These are phyloP conservation scores for Stenotaenia linearis DNA, from an alignment of 2,888 invertebrate genomes.

Conservation along the genomic window DNA sequence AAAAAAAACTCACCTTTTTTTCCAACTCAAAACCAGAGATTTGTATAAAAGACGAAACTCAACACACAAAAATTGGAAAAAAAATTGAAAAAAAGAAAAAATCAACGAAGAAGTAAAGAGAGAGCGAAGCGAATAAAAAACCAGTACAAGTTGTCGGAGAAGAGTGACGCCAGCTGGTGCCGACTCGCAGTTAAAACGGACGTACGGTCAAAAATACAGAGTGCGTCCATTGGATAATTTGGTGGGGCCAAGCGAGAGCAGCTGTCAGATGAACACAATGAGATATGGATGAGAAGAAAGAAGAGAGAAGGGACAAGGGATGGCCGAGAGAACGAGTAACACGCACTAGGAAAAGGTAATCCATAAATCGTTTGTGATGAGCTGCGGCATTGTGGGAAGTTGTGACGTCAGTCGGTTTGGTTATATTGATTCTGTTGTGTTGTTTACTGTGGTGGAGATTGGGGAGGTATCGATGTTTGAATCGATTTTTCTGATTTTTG, in stretches of 20 bases:
- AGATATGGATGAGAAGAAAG: slow-evolving; percentile 6
- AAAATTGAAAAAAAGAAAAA: neutral
- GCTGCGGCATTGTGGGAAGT: neutral
- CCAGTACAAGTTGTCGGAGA: neutral
- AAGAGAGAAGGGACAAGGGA: neutral
- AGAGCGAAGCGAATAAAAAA: neutral
- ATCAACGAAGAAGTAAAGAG: neutral
- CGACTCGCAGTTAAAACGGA: slow-evolving; percentile 7
- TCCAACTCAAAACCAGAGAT: neutral
- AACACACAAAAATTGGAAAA: too few relatives aligned
- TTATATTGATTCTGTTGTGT: neutral
- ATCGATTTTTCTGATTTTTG: too few relatives aligned
- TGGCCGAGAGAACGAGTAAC: neutral
- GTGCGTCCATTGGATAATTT: slow-evolving; percentile 15
- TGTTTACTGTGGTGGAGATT: neutral
- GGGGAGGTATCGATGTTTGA: neutral
- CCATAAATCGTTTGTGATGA: neutral
- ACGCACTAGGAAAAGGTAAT: slow-evolving; percentile 2
- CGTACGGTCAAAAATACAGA: neutral
- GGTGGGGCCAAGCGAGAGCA: neutral
- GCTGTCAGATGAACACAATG: slow-evolving; percentile 21
- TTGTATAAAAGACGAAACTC: neutral
- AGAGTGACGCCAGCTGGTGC: slow-evolving; percentile 19
- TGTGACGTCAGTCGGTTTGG: neutral
- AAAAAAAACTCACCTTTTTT: neutral